Conservation (phyloP, 2,113 vertebrate genomes). For the Lepus europaeus region DNA sequence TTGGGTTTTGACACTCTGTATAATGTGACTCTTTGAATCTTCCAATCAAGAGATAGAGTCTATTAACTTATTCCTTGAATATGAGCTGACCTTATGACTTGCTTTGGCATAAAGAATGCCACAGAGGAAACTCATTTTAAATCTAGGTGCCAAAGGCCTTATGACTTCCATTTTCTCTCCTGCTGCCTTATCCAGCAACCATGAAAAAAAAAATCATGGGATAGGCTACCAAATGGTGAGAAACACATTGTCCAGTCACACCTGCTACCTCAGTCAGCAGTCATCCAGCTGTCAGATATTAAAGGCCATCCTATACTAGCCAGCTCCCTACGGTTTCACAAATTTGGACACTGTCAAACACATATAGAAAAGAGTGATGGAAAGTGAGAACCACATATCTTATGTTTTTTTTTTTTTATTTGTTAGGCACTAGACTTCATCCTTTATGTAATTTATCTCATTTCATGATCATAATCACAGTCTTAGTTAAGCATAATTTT, state of each 20-base stretch:
- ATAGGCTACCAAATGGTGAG: neutral
- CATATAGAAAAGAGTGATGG: neutral
- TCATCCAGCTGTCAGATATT: neutral
- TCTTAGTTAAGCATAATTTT: neutral
- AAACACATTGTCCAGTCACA: neutral
- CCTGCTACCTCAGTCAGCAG: neutral
- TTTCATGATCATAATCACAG: neutral
- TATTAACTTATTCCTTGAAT: neutral
- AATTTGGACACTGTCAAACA: neutral
- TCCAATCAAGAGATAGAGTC: neutral
- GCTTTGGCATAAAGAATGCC: neutral
- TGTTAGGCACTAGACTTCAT: neutral
- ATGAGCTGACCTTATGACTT: neutral
- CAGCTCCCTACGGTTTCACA: neutral
- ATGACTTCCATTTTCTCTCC: neutral
- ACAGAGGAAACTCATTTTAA: neutral
- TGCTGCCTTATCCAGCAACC: neutral
- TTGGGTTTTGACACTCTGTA: neutral
- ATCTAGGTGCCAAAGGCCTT: neutral
- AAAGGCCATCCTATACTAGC: neutral
- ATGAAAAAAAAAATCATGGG: neutral
- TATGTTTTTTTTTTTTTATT: neutral
- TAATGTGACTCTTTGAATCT: neutral
- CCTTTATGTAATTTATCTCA: neutral
- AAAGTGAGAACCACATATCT: neutral